Percentiles rank a stretch among this genome's conserved stretches.
phyloP scores from a whole-genome alignment of 1,140 invertebrate genomes.

The Zophobas morio region DNA sequence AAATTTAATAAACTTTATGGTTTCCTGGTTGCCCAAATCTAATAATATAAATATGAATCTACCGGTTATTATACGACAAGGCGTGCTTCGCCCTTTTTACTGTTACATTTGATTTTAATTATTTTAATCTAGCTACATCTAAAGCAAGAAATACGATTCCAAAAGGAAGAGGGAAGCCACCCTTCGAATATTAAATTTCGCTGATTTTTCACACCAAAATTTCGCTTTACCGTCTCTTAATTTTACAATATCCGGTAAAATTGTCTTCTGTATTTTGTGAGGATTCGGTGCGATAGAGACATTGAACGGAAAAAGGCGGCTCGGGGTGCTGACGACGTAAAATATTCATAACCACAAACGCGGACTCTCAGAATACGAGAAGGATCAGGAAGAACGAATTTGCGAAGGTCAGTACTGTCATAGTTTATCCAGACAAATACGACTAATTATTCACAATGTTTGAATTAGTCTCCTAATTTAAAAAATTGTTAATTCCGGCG shows the following conservation, averaged over 20 bases:
- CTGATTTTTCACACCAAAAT: conserved; percentile 28
- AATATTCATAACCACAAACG: neutral
- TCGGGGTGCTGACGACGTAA: neutral
- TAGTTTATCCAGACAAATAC: too few relatives aligned
- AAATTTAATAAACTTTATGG: conserved; percentile 35
- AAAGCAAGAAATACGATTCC: conserved; percentile 17
- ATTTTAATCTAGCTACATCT: conserved; percentile 42
- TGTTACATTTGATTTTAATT: conserved; percentile 35
- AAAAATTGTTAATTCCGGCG: neutral
- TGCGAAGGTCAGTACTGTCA: neutral
- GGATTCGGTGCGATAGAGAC: neutral
- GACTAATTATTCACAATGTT: too few relatives aligned
- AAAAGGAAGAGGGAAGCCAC: conserved; percentile 6
- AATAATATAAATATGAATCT: conserved; percentile 17
- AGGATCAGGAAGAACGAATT: too few relatives aligned
- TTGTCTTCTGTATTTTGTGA: conserved; percentile 10
- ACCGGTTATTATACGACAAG: conserved; percentile 25
- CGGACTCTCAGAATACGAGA: neutral
- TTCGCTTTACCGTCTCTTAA: conserved; percentile 11
- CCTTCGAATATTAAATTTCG: conserved; percentile 24
- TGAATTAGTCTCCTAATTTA: too few relatives aligned
- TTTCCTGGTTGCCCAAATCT: conserved; percentile 12
- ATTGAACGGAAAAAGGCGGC: conserved; percentile 12
- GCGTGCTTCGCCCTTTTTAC: conserved; percentile 14
- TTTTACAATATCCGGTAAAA: conserved; percentile 18